Base-by-base conservation (phyloP, 1,140 invertebrate genomes). In the Tachypleus tridentatus region DNA sequence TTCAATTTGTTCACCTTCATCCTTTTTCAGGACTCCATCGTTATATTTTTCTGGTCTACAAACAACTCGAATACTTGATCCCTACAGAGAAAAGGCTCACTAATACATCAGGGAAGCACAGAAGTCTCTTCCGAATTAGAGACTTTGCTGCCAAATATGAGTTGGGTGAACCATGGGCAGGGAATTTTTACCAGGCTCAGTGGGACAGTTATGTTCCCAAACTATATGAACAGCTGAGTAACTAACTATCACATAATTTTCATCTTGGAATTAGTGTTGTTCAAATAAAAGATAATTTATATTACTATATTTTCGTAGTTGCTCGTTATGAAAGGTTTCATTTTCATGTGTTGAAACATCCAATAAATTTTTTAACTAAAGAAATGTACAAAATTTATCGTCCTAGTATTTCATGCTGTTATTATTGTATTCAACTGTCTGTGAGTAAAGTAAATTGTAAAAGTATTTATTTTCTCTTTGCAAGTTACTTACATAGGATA, bases 191-290 rank as follows among this genome's bases (percentile, higher is more conserved):
- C 71, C 87, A 88, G 75, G 92, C 93, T 4, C 80, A 92, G 74
- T 97, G 80, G 73, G 94, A 97, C 76, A 87, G 91, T 70, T 97
- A 95, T 71, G 91, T 96, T 4, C 90, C 91, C 0, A 82, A 75
- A 64, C 66, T 82, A 8, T 79, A 81, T 69, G 74, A 79, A 65
- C 77, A 82, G 70, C 68, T 80, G 53, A 73, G 71, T 61, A n/a
- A n/a, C 53, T 29, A 29, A 29, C 29, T 29, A 2, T 29, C 29
- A 29, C 29, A 29, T 29, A 29, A 29, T 29, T 29, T 29, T 29
- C 29, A 29, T 29, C 29, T 29, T 29, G 29, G 29, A 29, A 2
- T 29, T 29, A 29, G 29, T 29, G 29, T 29, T 29, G 29, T 29
- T 29, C 29, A 29, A 29, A 29, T 29, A 29, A 29, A 29, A 29